Percentiles rank a stretch among this genome's conserved stretches.
These are phyloP conservation scores for Dreissena rostriformis DNA, from an alignment of 1,140 invertebrate species.

Conservation along the genomic window DNA sequence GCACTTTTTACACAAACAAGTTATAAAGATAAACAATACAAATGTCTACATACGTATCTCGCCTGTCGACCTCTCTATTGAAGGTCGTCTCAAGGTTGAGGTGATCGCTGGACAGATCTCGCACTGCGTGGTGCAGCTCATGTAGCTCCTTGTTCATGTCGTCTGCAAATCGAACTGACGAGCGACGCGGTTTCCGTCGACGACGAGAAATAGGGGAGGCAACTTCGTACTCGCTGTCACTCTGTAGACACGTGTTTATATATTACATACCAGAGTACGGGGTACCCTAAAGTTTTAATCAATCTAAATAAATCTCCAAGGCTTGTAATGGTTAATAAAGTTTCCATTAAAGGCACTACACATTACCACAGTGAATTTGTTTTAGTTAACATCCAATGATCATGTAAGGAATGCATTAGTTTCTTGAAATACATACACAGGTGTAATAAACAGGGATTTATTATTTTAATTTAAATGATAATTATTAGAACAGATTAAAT, in stretches of 20 bases:
- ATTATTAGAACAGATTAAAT: too few relatives aligned
- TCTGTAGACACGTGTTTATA: slow-evolving; percentile 55
- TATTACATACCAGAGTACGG: too few relatives aligned
- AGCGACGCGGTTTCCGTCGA: slow-evolving; percentile 63
- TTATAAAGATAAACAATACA: neutral
- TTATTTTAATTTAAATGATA: too few relatives aligned
- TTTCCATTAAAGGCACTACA: neutral
- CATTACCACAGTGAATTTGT: neutral
- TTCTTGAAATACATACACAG: too few relatives aligned
- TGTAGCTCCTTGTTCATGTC: slow-evolving; percentile 79
- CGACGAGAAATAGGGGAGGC: slow-evolving; percentile 62
- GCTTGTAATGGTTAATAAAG: too few relatives aligned
- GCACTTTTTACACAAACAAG: neutral
- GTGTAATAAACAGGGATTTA: too few relatives aligned
- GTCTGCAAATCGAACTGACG: slow-evolving; percentile 78
- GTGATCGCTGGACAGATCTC: slow-evolving; percentile 77
- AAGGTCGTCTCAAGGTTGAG: slow-evolving; percentile 74
- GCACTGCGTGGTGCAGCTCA: slow-evolving; percentile 74
- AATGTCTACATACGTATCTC: slow-evolving; percentile 66
- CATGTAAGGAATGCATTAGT: too few relatives aligned
- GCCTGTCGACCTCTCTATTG: slow-evolving; percentile 74
- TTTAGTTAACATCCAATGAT: too few relatives aligned
- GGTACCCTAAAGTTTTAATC: too few relatives aligned
- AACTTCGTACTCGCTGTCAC: slow-evolving; percentile 74
- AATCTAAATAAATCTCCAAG: too few relatives aligned